Base-by-base conservation (phyloP, 2,797 vertebrate species). In the Sebastes hubbsi region DNA sequence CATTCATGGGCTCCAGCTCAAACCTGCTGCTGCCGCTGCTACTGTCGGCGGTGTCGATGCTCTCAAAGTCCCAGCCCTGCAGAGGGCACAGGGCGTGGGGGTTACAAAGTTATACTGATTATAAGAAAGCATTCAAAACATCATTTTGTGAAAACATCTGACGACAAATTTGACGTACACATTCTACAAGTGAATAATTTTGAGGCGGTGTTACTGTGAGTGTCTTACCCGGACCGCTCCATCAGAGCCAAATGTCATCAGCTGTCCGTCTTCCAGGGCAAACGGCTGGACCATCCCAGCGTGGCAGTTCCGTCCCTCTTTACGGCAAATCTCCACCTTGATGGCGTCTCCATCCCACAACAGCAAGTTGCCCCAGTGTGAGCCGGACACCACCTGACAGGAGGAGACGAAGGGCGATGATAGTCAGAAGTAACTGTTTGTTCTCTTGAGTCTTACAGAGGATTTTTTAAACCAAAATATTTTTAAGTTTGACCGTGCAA, bases 281-380 rank as follows among this genome's bases (percentile, higher is more conserved):
- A 99, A 95, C 20, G 99, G 98, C 87, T 95, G 97, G 73, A 97
- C 93, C 61, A 89, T 75, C 16, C 97, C 98, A 0, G n/a, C 9
- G 4, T 99, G 98, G 89, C 98, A 99, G 20, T 83, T 93, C 42
- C 89, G 94, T 0, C 49, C 91, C 8, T 83, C 94, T 77, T 83
- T 89, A 24, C 95, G 94, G 78, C 97, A 97, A 73, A 99, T 95
- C 90, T 99, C 98, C 42, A 96, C 96, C 88, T 98, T 98, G 84
- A 99, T 97, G 69, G 97, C 92, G 11, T 96, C 96, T 0, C 95
- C 97, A 24, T 98, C 97, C 98, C 98, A 99, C 61, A 99, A 94
- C 75, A 99, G 94, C 92, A 99, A 88, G 93, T 99, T 99, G 16
- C 98, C 98, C 97, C 98, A 98, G 70, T 97, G 96, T 9, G 97